These are phyloP conservation scores for Pelvicachromis taeniatus DNA, from an alignment of 2,113 vertebrate genomes.

Conservation along the genomic window DNA sequence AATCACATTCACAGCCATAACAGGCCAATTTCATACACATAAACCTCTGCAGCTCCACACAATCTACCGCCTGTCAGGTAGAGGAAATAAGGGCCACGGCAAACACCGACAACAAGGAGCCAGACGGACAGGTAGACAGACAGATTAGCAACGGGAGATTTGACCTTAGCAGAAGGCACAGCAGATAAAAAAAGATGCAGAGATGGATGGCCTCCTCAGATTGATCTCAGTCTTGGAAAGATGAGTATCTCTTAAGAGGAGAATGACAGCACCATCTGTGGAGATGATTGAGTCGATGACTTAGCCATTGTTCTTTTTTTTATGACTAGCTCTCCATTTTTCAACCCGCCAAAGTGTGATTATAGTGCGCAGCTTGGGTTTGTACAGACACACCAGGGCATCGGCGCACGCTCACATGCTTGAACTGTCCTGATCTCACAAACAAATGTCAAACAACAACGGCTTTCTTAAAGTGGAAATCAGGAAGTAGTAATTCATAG, in stretches of 20 bases:
- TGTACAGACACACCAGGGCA: neutral
- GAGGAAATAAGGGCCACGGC: neutral
- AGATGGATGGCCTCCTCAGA: neutral
- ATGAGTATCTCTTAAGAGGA: neutral
- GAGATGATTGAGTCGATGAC: neutral
- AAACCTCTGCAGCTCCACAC: neutral
- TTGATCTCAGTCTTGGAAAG: neutral
- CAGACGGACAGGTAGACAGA: neutral
- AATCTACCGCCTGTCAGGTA: neutral
- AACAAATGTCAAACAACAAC: neutral
- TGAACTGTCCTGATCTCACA: neutral
- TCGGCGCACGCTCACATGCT: neutral
- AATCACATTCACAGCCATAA: constrained; percentile 33
- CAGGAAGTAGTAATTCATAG: neutral
- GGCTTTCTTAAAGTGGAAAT: neutral
- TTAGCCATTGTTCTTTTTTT: neutral
- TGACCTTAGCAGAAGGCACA: constrained; percentile 8
- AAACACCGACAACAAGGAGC: neutral
- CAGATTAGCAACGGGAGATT: constrained; percentile 6
- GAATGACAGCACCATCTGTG: neutral
- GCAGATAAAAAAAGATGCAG: neutral
- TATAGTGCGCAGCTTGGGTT: neutral
- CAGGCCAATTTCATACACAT: constrained; percentile 16
- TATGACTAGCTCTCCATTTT: neutral
- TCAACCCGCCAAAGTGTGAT: neutral